phyloP scores from a whole-genome alignment of 1,140 invertebrate species.

The Drosophila ogumai region DNA sequence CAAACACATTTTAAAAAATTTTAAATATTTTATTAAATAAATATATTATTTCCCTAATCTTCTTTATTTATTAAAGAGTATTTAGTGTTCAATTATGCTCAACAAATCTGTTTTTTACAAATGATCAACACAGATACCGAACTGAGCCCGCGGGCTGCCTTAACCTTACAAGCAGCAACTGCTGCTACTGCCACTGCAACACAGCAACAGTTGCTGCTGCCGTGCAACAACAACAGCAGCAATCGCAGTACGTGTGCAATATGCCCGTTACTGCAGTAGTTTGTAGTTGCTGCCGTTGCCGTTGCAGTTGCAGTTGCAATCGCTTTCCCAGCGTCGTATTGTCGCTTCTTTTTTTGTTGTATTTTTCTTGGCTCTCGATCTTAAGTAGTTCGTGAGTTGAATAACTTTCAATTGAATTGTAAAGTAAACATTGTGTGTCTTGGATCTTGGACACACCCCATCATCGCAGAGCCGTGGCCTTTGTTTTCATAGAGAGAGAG shows the following conservation, averaged over 20 bases:
- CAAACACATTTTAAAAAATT: neutral
- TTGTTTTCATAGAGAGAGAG: conserved; percentile 55
- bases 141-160: conserved; percentile 45
- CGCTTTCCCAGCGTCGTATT: conserved; percentile 70
- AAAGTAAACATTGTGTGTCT: conserved; percentile 81
- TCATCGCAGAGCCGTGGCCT: conserved; percentile 48
- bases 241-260: conserved; percentile 71
- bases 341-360: conserved; percentile 57
- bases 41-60: too few relatives aligned
- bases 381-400: conserved; percentile 84
- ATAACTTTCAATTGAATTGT: conserved; percentile 84
- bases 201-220: conserved; percentile 34
- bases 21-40: neutral
- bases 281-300: conserved; percentile 33
- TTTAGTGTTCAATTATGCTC: conserved; percentile 37
- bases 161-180: conserved; percentile 52
- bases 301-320: conserved; percentile 46
- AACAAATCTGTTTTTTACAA: conserved; percentile 75
- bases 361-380: conserved; percentile 49
- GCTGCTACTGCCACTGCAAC: conserved; percentile 67
- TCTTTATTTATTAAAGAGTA: conserved; percentile 35
- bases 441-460: conserved; percentile 73
- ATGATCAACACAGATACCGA: conserved; percentile 80
- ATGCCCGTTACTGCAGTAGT: conserved; percentile 47
- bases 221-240: conserved; percentile 29